Evolutionary conservation across 2,113 vertebrate genomes (phyloP).

Genomic region (Rhea americana): DNA sequence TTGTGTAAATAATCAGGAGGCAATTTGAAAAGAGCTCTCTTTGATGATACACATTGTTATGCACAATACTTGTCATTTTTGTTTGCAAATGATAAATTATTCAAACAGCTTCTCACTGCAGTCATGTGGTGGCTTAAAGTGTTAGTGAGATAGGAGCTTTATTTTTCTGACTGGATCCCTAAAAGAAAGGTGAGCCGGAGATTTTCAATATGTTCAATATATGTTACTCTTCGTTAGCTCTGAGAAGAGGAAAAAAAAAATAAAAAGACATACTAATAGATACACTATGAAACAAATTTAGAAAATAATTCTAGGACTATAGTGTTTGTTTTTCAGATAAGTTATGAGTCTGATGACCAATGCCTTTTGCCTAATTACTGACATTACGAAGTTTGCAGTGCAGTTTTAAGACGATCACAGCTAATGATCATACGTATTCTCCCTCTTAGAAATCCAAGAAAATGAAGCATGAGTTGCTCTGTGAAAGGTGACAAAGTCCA

Average conservation of each 20-base stretch:
- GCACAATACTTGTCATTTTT: conserved; percentile 7
- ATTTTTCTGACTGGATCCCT: not conserved
- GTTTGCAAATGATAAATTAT: conserved; percentile 47
- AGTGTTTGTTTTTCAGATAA: not conserved
- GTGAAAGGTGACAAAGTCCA: not conserved
- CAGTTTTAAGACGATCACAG: not conserved
- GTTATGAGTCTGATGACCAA: not conserved
- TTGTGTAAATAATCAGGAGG: conserved; percentile 20
- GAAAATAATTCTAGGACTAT: not conserved
- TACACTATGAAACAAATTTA: not conserved
- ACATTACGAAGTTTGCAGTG: not conserved
- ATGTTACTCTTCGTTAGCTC: not conserved
- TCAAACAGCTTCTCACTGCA: not conserved
- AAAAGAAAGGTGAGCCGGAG: not conserved
- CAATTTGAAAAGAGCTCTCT: not conserved
- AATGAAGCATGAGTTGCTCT: not conserved
- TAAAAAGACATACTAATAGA: not conserved
- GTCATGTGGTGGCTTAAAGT: not conserved
- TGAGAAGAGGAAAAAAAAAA: not conserved
- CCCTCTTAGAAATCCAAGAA: not conserved
- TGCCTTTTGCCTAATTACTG: not conserved
- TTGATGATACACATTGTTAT: conserved; percentile 24
- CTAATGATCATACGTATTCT: not conserved
- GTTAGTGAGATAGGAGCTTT: not conserved
- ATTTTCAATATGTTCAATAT: not conserved